Base-by-base conservation (phyloP, 1,140 invertebrate species). In the Cydia splendana region DNA sequence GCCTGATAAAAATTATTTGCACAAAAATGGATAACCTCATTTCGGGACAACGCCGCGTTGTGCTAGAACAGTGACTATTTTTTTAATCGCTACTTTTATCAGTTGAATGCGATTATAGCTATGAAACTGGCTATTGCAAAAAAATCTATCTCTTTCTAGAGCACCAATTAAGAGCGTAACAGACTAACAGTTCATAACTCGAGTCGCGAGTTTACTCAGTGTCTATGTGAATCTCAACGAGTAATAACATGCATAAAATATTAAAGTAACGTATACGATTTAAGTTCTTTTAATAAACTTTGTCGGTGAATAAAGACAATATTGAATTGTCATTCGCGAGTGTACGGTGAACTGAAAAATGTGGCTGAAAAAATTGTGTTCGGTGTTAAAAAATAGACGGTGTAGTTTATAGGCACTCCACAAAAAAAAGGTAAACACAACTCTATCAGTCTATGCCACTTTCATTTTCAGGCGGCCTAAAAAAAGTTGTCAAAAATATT, bases 1-100 rank as follows among this genome's bases (percentile, higher is more conserved):
- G 91, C 82, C 80, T 85, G 89, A 92, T 92, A 91, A 91, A 76
- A 88, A 88, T 88, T 92, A 91, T 92, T 92, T 91, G 91, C 90
- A 91, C 91, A 88, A 90, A 91, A 89, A 90, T 84, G 91, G 90
- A 92, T 92, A 91, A 92, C 89, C 91, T 92, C 88, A 88, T 84
- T 90, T 87, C 84, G 80, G 86, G 80, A 92, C 88, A 91, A 91
- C 82, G 87, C 78, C 80, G 77, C 82, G 78, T 87, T 88, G 83
- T 88, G 13, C 20, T 15, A 30, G 65, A 42, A 18, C 24, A 38
- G 75, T 76, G 38, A 76, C 10, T 69, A 65, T 76, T 79, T 79
- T 79, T 76, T 76, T 76, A 81, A 78, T 77, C 45, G 15, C 74
- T 53, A 51, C 74, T 34, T 57, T 73, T 65, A 76, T 65, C 75